phyloP scores from a whole-genome alignment of 2,113 vertebrate species.

The Cyanistes caeruleus region DNA sequence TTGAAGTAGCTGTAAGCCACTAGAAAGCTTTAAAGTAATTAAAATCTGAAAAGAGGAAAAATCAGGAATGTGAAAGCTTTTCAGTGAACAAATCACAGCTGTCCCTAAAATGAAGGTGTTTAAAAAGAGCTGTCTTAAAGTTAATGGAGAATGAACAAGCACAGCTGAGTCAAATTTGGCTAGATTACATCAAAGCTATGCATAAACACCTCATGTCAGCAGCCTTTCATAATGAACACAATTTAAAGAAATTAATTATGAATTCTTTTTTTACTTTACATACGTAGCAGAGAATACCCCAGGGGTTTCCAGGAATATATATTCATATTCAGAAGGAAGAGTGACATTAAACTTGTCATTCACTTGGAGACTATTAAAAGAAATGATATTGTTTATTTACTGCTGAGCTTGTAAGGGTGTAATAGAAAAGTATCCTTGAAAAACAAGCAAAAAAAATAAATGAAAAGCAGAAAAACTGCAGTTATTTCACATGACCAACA shows the following conservation, averaged over 20 bases:
- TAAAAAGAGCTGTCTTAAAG: constrained; percentile 3
- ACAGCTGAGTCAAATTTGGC: constrained; percentile 1
- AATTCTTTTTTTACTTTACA: background rate
- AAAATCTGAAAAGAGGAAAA: background rate
- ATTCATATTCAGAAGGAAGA: background rate
- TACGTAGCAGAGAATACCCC: background rate
- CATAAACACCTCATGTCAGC: background rate
- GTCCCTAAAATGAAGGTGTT: background rate
- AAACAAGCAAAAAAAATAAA: background rate
- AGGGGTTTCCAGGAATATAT: background rate
- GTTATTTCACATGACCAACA: background rate
- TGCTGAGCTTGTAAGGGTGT: background rate
- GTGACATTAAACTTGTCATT: background rate
- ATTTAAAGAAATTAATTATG: background rate
- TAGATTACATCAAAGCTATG: background rate
- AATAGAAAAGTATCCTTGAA: background rate
- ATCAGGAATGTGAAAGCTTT: background rate
- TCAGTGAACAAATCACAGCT: constrained; percentile 10
- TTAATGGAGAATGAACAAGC: background rate
- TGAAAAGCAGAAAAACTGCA: background rate
- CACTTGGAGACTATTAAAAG: background rate
- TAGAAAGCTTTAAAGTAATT: background rate
- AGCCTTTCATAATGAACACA: background rate
- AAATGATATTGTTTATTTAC: background rate
- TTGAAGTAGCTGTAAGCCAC: background rate